A percentile compares a stretch with the other conserved stretches of the same genome.
phyloP scores from a whole-genome alignment of 2,888 invertebrate species.

The Cheilosia impressa region DNA sequence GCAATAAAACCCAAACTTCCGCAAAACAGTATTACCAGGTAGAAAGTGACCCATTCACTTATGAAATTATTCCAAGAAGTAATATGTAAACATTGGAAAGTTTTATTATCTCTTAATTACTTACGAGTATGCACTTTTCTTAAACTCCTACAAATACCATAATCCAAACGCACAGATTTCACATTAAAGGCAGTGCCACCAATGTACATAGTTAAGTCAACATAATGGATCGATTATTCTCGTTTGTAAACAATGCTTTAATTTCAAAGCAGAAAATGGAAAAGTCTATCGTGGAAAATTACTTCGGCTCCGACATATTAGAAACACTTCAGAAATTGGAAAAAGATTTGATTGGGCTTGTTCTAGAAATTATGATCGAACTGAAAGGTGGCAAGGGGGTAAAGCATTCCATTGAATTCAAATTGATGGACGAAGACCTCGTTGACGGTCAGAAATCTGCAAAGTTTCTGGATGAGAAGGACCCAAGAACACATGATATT shows the following conservation, averaged over 20 bases:
- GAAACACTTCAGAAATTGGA: slow-evolving; percentile 13
- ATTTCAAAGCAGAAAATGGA: no score
- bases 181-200: neutral
- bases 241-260: neutral
- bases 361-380: slow-evolving; percentile 8
- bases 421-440: neutral
- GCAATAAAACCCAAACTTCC: no score
- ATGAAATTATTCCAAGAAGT: no score
- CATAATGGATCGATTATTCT: neutral
- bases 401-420: neutral
- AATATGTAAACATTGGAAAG: no score
- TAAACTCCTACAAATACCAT: neutral
- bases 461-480: neutral
- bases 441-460: neutral
- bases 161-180: neutral
- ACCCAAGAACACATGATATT: neutral
- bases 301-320: neutral
- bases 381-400: neutral
- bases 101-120: no score
- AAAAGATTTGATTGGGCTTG: slow-evolving; percentile 6
- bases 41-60: neutral
- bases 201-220: neutral
- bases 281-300: neutral
- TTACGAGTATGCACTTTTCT: neutral
- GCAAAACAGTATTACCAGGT: neutral